Evolutionary conservation across 1,140 invertebrate species (phyloP), one percentile per base, ranked within the genome.

Genomic region (Epicauta chinensis): DNA sequence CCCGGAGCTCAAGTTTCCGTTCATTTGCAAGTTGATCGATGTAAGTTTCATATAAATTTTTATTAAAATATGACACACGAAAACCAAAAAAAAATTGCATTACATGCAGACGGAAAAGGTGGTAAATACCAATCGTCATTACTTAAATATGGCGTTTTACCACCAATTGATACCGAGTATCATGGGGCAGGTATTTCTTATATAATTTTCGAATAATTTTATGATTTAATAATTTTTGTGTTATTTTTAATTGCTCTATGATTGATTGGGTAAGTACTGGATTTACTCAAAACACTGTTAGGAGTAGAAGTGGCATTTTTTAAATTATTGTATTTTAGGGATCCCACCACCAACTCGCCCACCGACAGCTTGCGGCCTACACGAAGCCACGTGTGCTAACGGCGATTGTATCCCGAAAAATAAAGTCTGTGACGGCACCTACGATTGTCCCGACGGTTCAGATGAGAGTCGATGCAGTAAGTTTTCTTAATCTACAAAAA

Each of bases 371-470:
- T 97, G 93, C 66, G 74, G 73, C 47, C 70, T 79, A 12, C 76
- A 90, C 56, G 83, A 98, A 74, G 91, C 93, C 0, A 93, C 90
- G 0, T 98, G 95, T 65, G 81, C 80, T 31, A 95, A 92, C 68
- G 90, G 91, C 32, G 81, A 94, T 53, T 98, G 95, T 68, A 93
- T 98, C 56, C 75, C 82, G 0, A 89, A 87, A 65, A 69, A 76
- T 2, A 77, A 79, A 46, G 82, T 95, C 15, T 97, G 94, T 67
- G 84, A 97, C 68, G 86, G 87, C 6, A 78, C 78, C 39, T 73
- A 73, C 5, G 87, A 94, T 64, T 97, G 93, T 66, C 74, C 77
- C 9, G 94, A 97, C 71, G 81, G 83, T 12, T 93, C 89, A 2
- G 93, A 97, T 73, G 93, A 97, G 77, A 79, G 82, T 60, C 78